Evolutionary conservation across 1,140 invertebrate genomes (phyloP), one percentile per base, ranked within the genome.

Genomic region (Zaprionus camerounensis): DNA sequence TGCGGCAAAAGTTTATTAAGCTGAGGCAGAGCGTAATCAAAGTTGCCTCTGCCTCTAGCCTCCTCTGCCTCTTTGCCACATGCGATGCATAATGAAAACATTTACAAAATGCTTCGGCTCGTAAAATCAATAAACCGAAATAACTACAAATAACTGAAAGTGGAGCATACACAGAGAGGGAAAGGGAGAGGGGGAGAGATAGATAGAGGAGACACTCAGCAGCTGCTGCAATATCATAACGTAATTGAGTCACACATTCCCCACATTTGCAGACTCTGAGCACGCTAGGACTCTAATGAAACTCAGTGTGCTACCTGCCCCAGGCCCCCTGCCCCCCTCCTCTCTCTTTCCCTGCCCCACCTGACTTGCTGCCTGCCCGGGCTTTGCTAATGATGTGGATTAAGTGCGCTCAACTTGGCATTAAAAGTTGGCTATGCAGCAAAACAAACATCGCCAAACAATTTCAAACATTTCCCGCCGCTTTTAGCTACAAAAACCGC

Each of bases 71-170:
- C 20, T 12, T 12, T 22, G 20, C 20, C 46, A 46, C n/a, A 46
- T 46, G 41, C n/a, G n/a, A 17, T 51, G 41, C 61, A 57, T 62
- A 88, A 90, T 87, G 81, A 87, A 87, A 87, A 87, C 84, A 88
- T 84, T 87, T 88, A 68, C 80, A 88, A 86, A 86, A 82, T 85
- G 79, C 82, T 82, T 73, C 31, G 6, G 82, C 76, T 68, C 84
- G 71, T 88, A 90, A 88, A 88, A 88, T 88, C 84, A 90, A 88
- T 87, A 87, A 75, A 49, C 20, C 36, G 56, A 72, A 76, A 76
- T 67, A 62, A 49, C 69, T 63, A 71, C 82, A 86, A 87, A 86
- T 87, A 86, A 80, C 83, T 76, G 82, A 74, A 88, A 88, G 69
- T 90, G 81, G 84, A 75, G 69, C 84, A 88, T 20, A 66, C 15